Percentiles rank a stretch among this genome's conserved stretches.
These are phyloP conservation scores for Helicoverpa assulta DNA, from an alignment of 2,888 invertebrate genomes.

Conservation along the genomic window DNA sequence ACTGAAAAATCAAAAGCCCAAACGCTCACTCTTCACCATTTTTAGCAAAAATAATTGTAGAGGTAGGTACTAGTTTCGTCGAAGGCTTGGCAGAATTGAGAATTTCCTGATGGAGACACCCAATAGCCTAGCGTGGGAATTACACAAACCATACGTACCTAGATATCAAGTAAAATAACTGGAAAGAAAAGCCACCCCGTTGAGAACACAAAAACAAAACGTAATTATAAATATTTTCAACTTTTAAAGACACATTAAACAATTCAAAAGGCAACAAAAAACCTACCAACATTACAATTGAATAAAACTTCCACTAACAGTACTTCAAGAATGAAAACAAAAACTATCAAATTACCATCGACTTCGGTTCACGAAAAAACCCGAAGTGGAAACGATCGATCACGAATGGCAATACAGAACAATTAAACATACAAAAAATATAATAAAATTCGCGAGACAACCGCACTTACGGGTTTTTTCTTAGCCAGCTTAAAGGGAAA, in stretches of 20 bases:
- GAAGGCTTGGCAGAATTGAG: no score
- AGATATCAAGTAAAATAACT: no score
- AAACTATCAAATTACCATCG: slow-evolving; percentile 43
- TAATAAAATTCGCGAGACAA: slow-evolving; percentile 43
- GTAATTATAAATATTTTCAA: no score
- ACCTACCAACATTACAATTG: slow-evolving; percentile 43
- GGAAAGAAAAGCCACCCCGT: no score
- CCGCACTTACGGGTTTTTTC: slow-evolving; percentile 39
- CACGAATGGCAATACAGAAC: slow-evolving; percentile 40
- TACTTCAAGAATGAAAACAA: slow-evolving; percentile 27
- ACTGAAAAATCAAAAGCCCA: no score
- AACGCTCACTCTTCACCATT: no score
- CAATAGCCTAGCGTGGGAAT: no score
- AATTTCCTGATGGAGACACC: no score
- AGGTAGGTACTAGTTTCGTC: no score
- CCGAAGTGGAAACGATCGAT: slow-evolving; percentile 48
- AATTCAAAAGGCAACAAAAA: slow-evolving; percentile 20
- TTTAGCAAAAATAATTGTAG: no score
- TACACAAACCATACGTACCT: no score
- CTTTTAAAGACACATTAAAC: background rate
- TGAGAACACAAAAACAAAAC: no score
- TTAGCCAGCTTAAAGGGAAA: slow-evolving; percentile 54
- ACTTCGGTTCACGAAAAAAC: slow-evolving; percentile 48
- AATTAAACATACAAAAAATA: slow-evolving; percentile 58
- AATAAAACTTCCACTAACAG: slow-evolving; percentile 54